Evolutionary conservation across 2,888 invertebrate species (phyloP).

Genomic region (Odontomyia ornata): DNA sequence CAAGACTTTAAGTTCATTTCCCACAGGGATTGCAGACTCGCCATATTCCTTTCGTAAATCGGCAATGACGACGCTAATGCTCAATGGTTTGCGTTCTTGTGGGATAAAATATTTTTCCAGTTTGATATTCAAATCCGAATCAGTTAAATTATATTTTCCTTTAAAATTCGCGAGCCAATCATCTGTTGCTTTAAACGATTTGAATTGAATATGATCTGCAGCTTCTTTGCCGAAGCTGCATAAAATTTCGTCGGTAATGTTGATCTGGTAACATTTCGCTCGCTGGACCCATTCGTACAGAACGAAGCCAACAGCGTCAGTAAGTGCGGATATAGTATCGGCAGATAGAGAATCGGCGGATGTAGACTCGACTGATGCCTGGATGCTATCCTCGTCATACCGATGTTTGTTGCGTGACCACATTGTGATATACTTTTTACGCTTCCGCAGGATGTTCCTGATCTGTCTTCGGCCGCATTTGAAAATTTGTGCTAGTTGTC

Average conservation of each 20-base stretch:
- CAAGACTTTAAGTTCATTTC: not conserved
- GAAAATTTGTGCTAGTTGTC: not conserved
- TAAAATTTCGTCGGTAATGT: constrained; percentile 25
- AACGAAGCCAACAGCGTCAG: not conserved
- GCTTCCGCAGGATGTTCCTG: constrained; percentile 26
- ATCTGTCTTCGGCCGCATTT: constrained; percentile 21
- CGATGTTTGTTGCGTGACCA: not conserved
- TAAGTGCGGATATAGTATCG: not conserved
- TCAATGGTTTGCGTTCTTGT: constrained; percentile 12
- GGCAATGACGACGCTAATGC: constrained; percentile 17
- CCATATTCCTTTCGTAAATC: constrained; percentile 1
- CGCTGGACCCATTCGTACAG: constrained; percentile 30
- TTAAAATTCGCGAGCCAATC: constrained; percentile 9
- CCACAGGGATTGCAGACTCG: not conserved
- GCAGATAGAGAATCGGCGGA: not conserved
- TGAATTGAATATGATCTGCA: not conserved
- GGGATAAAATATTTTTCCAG: not conserved
- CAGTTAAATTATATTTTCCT: not conserved
- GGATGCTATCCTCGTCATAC: not conserved
- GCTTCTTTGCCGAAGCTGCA: constrained; percentile 14
- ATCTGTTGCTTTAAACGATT: not conserved
- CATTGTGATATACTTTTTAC: not conserved
- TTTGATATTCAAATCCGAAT: constrained; percentile 11
- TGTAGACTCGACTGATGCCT: not conserved
- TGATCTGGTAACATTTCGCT: not conserved